These are phyloP conservation scores for Neoscelio sp. DNA, from an alignment of 2,888 invertebrate genomes.

Conservation along the genomic window DNA sequence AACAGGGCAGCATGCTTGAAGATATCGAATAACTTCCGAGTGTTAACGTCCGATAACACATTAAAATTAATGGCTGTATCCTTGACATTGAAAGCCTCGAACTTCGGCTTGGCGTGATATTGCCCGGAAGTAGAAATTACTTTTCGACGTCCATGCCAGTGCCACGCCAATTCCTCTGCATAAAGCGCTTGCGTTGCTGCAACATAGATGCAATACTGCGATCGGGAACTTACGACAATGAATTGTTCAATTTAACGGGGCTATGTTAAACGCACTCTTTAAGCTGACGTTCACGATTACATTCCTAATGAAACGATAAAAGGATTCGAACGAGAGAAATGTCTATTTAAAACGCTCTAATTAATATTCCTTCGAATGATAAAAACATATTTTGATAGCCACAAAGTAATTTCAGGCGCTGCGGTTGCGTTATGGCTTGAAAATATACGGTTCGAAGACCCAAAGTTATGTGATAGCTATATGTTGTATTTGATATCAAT, in stretches of 20 bases:
- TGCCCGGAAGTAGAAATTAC: conserved; percentile 28
- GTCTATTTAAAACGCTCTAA: conserved; percentile 14
- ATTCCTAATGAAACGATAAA: conserved; percentile 50
- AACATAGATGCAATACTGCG: neutral
- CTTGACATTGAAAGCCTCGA: conserved; percentile 46
- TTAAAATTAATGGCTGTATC: conserved; percentile 58
- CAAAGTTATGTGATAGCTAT: too few relatives aligned
- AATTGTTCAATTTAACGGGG: conserved; percentile 8
- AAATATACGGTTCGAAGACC: too few relatives aligned
- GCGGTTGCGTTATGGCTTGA: too few relatives aligned
- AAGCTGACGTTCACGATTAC: conserved; percentile 21
- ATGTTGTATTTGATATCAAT: too few relatives aligned
- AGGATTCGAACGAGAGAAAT: conserved; percentile 2
- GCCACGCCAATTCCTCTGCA: conserved; percentile 32
- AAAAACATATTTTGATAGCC: conserved; percentile 27
- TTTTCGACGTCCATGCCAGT: conserved; percentile 15
- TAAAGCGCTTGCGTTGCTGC: conserved; percentile 31
- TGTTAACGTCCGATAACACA: conserved; percentile 62
- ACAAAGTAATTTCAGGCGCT: neutral
- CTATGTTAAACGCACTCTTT: conserved; percentile 21
- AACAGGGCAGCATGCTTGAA: conserved; percentile 32
- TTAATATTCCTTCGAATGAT: conserved; percentile 35
- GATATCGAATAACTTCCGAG: conserved; percentile 62
- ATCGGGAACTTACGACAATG: conserved; percentile 13
- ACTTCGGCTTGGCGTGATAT: conserved; percentile 13